Conservation (phyloP, 2,113 vertebrate species). For the Gadus macrocephalus region DNA sequence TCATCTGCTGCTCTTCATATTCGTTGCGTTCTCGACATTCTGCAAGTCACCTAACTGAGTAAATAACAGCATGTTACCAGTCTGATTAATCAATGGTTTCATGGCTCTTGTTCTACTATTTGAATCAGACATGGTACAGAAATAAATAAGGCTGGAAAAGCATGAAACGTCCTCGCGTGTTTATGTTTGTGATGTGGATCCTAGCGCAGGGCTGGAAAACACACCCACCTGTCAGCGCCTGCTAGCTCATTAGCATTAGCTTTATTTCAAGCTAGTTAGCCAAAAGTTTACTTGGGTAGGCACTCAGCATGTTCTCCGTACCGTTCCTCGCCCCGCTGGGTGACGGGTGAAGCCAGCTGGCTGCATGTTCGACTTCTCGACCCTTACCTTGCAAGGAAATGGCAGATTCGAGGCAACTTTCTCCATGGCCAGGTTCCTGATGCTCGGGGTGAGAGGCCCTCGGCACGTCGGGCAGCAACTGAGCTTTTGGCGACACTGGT, state of each 20-base stretch:
- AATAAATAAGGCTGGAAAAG: no score
- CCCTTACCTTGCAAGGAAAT: conserved; percentile 75
- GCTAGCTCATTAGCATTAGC: conserved; percentile 6
- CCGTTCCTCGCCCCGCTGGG: no score
- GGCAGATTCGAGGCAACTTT: conserved; percentile 76
- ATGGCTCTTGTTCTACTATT: no score
- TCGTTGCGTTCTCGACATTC: no score
- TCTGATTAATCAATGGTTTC: no score
- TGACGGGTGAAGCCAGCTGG: background rate
- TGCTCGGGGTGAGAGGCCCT: conserved; percentile 73
- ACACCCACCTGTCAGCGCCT: conserved; percentile 5
- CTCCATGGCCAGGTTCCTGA: conserved; percentile 78
- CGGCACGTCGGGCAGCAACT: conserved; percentile 77
- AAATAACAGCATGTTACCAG: no score
- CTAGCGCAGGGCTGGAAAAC: background rate
- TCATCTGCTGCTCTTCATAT: no score
- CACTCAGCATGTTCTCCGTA: no score
- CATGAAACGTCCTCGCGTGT: no score
- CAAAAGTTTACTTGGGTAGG: background rate
- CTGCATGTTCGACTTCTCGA: background rate
- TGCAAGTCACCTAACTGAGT: no score
- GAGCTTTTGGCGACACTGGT: conserved; percentile 75
- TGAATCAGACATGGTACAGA: no score
- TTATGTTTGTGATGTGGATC: no score
- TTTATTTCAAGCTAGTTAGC: background rate